These are phyloP conservation scores for Myanophis thanlyinensis DNA, from an alignment of 2,113 vertebrate species.

Conservation along the genomic window DNA sequence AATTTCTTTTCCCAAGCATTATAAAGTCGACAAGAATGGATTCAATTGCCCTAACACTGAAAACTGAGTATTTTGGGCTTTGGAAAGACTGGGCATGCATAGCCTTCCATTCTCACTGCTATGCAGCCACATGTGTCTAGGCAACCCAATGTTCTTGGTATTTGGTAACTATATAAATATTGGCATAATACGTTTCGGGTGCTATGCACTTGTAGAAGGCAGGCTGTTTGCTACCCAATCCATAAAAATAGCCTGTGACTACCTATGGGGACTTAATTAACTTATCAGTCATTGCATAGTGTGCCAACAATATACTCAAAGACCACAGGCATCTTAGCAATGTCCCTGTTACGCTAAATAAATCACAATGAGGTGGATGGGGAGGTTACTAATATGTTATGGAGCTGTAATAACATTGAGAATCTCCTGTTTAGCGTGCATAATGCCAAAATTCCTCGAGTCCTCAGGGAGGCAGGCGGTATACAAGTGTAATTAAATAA, in stretches of 20 bases:
- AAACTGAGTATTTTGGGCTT: not conserved
- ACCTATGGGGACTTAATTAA: not conserved
- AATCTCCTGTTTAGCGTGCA: not conserved
- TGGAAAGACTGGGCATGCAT: not conserved
- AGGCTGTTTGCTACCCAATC: not conserved
- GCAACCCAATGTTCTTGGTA: not conserved
- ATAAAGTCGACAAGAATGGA: constrained; percentile 15
- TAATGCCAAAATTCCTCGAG: too few species aligned
- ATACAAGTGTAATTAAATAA: too few species aligned
- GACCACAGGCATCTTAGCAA: not conserved
- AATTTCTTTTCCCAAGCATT: not conserved
- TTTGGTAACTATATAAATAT: not conserved
- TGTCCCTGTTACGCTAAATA: not conserved
- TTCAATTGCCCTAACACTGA: not conserved
- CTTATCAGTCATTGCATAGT: not conserved
- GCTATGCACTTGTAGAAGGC: not conserved
- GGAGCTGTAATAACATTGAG: not conserved
- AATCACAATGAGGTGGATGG: not conserved
- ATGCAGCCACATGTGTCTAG: not conserved
- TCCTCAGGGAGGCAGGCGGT: too few species aligned
- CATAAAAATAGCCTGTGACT: not conserved
- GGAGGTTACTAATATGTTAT: not conserved
- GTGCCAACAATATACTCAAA: not conserved
- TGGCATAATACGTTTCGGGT: not conserved
- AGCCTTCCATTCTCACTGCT: not conserved